Evolutionary conservation across 2,797 vertebrate species (phyloP), one percentile per base, ranked within the genome.

Genomic region (Cercopithecus hamlyni): DNA sequence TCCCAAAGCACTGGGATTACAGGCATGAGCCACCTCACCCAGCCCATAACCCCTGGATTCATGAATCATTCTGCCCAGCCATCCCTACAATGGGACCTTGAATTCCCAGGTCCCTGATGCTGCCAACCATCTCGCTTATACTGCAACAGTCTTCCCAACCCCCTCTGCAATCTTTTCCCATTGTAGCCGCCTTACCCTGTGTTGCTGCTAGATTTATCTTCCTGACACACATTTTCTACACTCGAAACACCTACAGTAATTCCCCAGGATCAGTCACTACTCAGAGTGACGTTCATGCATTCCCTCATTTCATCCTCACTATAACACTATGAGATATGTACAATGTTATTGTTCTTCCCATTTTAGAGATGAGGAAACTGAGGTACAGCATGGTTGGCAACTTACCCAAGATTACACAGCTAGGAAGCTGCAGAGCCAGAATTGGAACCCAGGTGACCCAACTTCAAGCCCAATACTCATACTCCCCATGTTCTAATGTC

Each of bases 281-380:
- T 41, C 73, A 57, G 79, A 79, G 45, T 48, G 73, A 17, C 22
- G 64, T 58, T 22, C 12, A 2, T 8, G 26, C 13, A 36, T 61
- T 24, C 61, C 48, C 27, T 70, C 75, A 55, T 50, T 57, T 64
- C 39, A 57, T 50, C 61, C 70, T 93, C 52, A 64, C 20, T 4
- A 15, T 22, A 24, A 30, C 1, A 11, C 39, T 13, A 17, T 19
- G 36, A 72, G 26, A 45, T 39, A 14, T 0, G 8, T 20, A 43
- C 50, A 82, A 52, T n/a, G 83, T 13, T 30, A 13, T 55, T 70
- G 77, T 90, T 87, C 52, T 82, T 55, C n/a, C 89, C 64, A 58
- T n/a, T 72, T 72, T 12, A 77, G 48, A 67, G 84, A 61, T 36
- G 67, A 48, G 50, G 52, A 91, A 94, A 88, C 15, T 33, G 50